Base-by-base conservation (phyloP, 2,888 invertebrate species). In the Bellardia pandia region DNA sequence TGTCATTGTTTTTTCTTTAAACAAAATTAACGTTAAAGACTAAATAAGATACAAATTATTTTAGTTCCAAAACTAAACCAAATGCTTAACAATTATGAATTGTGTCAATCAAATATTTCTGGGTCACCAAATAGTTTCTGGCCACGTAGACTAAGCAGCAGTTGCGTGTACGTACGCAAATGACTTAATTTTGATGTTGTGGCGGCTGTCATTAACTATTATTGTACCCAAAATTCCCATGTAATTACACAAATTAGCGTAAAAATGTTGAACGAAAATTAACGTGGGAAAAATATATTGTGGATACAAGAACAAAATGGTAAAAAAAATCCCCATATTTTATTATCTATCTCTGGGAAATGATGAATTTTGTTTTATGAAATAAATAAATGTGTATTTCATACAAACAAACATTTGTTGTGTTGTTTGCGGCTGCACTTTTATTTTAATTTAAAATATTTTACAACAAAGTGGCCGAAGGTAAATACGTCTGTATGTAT, bases 281-380 rank as follows among this genome's bases (percentile, higher is more conserved):
- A 40, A 42, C 60, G 82, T 82, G 82, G 75, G 82, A 82, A 82
- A 68, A 30, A 40, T 60, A 48, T 68, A 56, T n/a, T 37, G 37
- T 37, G 72, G 62, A 7, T 45, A 23, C 37, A 45, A 68, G n/a
- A 45, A 33, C 53, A 13, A 30, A 30, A 56, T 6, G 45, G 33
- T 56, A 58, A 40, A 66, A 37, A 37, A 1, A 6, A 37, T 37
- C 2, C 16, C 2, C 16, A 16, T 53, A 64, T 64, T 42, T 72
- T 64, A 33, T 64, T 71, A 69, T 42, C 62, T 53, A 69, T 42
- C 62, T 53, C 66, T 74, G 68, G 68, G 58, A 82, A 82, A 68
- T 45, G 16, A 40, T 60, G 14, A 33, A 14, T 8, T 64, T 45
- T 58, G n/a, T 62, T 71, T n/a, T 23, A 23, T 23, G 23, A 23